Conservation (phyloP, 1,140 invertebrate genomes). For the Homalodisca vitripennis region DNA sequence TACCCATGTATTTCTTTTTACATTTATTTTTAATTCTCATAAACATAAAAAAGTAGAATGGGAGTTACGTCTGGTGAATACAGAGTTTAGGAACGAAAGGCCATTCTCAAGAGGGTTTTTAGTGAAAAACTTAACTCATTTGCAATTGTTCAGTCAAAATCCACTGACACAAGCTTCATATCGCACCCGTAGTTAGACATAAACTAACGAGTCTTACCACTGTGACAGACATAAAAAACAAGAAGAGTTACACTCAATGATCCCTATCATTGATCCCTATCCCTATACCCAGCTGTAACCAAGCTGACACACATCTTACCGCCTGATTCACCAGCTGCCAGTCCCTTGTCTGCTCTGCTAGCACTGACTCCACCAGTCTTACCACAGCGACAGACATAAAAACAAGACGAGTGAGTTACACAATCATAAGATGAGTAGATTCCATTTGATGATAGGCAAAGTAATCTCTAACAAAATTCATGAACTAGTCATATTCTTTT, state of each 20-base stretch:
- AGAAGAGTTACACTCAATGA: constrained; percentile 45
- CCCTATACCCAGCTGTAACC: constrained; percentile 61
- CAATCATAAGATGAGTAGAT: too few species aligned
- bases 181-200: constrained; percentile 10
- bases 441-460: constrained; percentile 47
- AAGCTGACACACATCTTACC: constrained; percentile 60
- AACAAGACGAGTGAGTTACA: too few species aligned
- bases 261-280: too few species aligned
- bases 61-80: too few species aligned
- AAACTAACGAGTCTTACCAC: constrained; percentile 45
- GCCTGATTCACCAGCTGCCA: constrained; percentile 42
- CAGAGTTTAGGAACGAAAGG: too few species aligned
- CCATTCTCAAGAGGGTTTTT: too few species aligned
- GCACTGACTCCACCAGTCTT: neutral
- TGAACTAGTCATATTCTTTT: too few species aligned
- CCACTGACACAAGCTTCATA: constrained; percentile 20
- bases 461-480: constrained; percentile 62
- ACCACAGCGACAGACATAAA: constrained; percentile 1
- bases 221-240: too few species aligned
- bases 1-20: too few species aligned
- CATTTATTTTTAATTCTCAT: too few species aligned
- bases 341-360: constrained; percentile 10
- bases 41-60: too few species aligned
- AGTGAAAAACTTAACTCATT: too few species aligned
- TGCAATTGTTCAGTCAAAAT: constrained; percentile 55